Base-by-base conservation (phyloP, 2,797 vertebrate genomes). In the Sylvia borin region DNA sequence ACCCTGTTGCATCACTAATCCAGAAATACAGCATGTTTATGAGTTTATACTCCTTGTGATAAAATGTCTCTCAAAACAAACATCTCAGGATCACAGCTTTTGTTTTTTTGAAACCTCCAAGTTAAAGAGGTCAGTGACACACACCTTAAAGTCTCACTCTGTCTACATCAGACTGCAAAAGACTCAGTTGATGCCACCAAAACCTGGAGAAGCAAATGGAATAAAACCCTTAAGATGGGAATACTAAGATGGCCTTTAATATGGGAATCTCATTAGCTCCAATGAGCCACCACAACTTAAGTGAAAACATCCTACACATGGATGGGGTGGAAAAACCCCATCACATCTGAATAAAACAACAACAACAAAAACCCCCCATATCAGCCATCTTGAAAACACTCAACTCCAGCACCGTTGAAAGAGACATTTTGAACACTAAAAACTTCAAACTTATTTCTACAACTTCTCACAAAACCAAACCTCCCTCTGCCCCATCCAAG, bases 1-100 rank as follows among this genome's bases (percentile, higher is more conserved):
- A 92, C 60, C 84, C 50, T 83, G 47, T 61, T 92, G 85, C 57
- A 87, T 71, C 71, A 85, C 81, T 88, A 79, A 93, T 79, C 90
- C 92, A 89, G 88, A 92, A 96, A 79, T 68, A 93, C 3, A 0
- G 34, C 2, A 0, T 18, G 19, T 47, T 95, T 97, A 88, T 31
- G 27, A 16, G 47, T 76, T 93, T 76, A 27, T 29, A 43, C 55
- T 67, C 58, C n/a, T 36, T 15, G 55, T 12, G 16, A 79, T 43
- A 88, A 92, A 80, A 67, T 3, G 31, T 76, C 92, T 92, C 36
- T 85, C 82, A 91, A 82, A 92, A 93, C 92, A 78, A 79, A 55
- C 34, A 54, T 24, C 79, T 93, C 53, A 68, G 77, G 93, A 96
- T 76, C 58, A 38, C 15, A 24, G 64, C 66, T 83, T 67, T 47